Conservation (phyloP, 2,888 invertebrate genomes). For the Dasypolia templi region DNA sequence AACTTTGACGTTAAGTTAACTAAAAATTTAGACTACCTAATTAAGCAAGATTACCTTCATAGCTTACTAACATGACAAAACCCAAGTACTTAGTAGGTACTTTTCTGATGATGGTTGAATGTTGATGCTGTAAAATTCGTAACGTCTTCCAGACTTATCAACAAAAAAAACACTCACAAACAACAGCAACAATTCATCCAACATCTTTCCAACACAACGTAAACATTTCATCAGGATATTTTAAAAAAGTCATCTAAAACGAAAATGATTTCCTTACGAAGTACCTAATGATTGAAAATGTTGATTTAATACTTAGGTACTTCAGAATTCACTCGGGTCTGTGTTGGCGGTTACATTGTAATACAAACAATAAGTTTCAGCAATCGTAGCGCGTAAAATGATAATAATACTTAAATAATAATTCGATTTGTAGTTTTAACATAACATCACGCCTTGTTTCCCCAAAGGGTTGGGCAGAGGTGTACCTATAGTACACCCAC, state of each 20-base stretch:
- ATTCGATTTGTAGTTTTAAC: slow-evolving; percentile 12
- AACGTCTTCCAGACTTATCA: not conserved
- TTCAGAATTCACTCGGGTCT: not conserved
- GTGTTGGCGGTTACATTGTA: slow-evolving; percentile 6
- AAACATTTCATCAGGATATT: not conserved
- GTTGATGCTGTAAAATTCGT: not conserved
- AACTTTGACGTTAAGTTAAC: not conserved
- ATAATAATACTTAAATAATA: slow-evolving; percentile 6
- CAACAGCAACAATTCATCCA: not conserved
- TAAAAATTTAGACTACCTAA: not conserved
- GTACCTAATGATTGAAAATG: not conserved
- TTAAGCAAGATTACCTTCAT: not conserved
- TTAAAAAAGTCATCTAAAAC: not conserved
- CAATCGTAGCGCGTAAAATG: slow-evolving; percentile 5
- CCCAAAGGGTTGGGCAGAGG: too few relatives aligned
- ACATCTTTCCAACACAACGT: not conserved
- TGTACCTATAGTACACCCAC: too few relatives aligned
- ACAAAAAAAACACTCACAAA: not conserved
- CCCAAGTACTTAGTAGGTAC: too few relatives aligned
- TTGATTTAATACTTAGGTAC: not conserved
- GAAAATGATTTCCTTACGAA: not conserved
- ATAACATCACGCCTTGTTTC: too few relatives aligned
- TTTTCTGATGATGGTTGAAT: too few relatives aligned
- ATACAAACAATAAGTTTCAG: not conserved
- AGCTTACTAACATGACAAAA: not conserved